phyloP scores from a whole-genome alignment of 2,888 invertebrate species.

The Euplexia lucipara region DNA sequence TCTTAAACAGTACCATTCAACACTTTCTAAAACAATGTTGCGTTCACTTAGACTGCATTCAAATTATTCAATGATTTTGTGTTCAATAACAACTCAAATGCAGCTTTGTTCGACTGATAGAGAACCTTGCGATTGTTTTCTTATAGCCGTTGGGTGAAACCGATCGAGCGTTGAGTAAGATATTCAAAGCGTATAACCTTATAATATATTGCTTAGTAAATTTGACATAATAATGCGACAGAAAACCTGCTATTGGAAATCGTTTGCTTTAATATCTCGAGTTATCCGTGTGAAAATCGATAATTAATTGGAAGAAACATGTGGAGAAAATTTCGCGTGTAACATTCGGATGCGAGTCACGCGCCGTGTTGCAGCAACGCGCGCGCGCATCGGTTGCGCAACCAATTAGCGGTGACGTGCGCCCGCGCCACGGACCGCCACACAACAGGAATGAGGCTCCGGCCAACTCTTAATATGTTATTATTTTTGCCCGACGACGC shows the following conservation, averaged over 20 bases:
- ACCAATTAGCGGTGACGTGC: conserved; percentile 77
- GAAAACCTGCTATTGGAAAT: conserved; percentile 34
- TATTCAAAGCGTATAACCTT: conserved; percentile 8
- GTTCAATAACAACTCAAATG: conserved; percentile 73
- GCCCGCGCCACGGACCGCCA: conserved; percentile 79
- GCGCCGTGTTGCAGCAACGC: conserved; percentile 74
- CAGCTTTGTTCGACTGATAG: conserved; percentile 64
- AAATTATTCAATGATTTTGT: conserved; percentile 83
- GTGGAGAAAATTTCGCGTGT: conserved; percentile 26
- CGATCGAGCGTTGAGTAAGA: conserved; percentile 26
- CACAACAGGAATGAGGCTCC: conserved; percentile 79
- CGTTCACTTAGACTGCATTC: conserved; percentile 82
- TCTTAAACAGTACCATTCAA: conserved; percentile 77
- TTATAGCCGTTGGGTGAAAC: conserved; percentile 28
- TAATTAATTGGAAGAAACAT: conserved; percentile 43
- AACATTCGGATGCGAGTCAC: conserved; percentile 69
- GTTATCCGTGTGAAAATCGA: conserved; percentile 53
- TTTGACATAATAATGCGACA: conserved; percentile 60
- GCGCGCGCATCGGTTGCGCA: conserved; percentile 77
- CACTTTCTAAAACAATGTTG: conserved; percentile 86
- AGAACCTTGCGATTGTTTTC: conserved; percentile 50
- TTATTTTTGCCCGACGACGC: conserved; percentile 53
- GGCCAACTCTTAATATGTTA: conserved; percentile 74
- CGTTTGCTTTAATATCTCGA: conserved; percentile 52
- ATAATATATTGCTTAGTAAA: conserved; percentile 47